Base-by-base conservation (phyloP, 2,797 vertebrate species). In the Synanceia verrucosa region DNA sequence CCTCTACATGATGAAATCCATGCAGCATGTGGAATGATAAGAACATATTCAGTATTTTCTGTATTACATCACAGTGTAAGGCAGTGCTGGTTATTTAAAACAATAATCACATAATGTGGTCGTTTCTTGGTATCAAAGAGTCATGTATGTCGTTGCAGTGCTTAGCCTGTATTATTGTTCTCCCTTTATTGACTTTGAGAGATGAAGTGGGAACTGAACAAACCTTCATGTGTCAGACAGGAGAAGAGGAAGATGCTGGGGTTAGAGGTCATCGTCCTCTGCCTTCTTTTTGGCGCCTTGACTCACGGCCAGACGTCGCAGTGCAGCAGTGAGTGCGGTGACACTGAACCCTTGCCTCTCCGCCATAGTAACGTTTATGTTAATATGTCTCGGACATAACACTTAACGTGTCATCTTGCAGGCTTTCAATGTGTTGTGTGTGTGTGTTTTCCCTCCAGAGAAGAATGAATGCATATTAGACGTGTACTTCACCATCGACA, bases 401-500 rank as follows among this genome's bases (percentile, higher is more conserved):
- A 57, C 16, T 26, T 37, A 21, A 65, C 31, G 18, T 24, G 36
- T 34, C 1, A 9, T 29, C 12, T 13, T 16, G 18, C 7, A 68
- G 2, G 9, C 50, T 59, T 55, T 31, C 61, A 9, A 11, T 18
- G 4, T 69, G 19, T 1, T 5, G 79, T 31, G 46, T 53, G 2
- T 8, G 31, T 63, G 16, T 79, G 10, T 65, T 13, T 29, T 29
- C 7, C 16, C 24, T 76, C 2, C 88, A 95, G 94, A 62, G 57
- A 80, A 37, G 44, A 59, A 34, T 1, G 93, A 95, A 11, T 99
- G 98, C 83, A 94, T 94, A 23, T 92, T 99, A 73, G 93, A 95
- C 0, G 83, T 99, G 48, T 98, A 97, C 91, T 99, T 99, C 83
- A 94, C 97, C 80, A 96, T 99, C 21, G 98, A 99, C 92, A 99